A percentile compares a stretch with the other conserved stretches of the same genome.
phyloP scores from a whole-genome alignment of 1,140 invertebrate species.

The Eupeodes corollae region DNA sequence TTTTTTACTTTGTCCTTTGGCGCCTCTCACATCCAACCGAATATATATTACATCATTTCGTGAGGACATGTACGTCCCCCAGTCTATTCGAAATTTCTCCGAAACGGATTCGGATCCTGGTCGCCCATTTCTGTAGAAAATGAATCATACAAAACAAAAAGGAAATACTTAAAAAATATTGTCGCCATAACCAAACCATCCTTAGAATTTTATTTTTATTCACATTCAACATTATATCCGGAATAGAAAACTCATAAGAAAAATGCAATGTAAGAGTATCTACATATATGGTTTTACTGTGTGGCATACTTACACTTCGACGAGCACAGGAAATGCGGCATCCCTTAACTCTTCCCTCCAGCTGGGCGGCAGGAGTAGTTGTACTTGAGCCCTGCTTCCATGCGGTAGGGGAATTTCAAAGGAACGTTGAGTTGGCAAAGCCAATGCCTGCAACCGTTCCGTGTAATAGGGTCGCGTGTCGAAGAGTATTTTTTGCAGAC shows the following conservation, averaged over 20 bases:
- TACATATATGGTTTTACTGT: background rate
- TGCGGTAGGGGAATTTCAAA: conserved; percentile 68
- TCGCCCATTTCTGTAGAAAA: conserved; percentile 70
- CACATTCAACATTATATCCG: background rate
- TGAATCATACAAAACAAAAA: background rate
- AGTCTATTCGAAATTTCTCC: conserved; percentile 74
- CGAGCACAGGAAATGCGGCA: conserved; percentile 71
- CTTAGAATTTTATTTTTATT: too few species aligned
- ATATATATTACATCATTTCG: conserved; percentile 83
- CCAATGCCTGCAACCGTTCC: conserved; percentile 53
- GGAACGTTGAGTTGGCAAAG: conserved; percentile 58
- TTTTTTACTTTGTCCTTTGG: conserved; percentile 66
- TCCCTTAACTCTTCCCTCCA: conserved; percentile 73
- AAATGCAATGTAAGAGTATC: too few species aligned
- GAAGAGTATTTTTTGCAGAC: conserved; percentile 59
- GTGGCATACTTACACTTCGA: conserved; percentile 57
- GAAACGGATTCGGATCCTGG: conserved; percentile 80
- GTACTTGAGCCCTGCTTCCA: conserved; percentile 64
- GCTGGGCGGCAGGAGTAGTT: conserved; percentile 66
- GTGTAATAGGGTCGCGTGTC: conserved; percentile 56
- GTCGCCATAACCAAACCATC: background rate
- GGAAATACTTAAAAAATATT: background rate
- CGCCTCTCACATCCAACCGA: conserved; percentile 76
- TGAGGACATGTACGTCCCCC: conserved; percentile 88
- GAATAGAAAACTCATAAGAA: background rate